Percentiles rank a stretch among this genome's conserved stretches.
These are phyloP conservation scores for Drosophila kuntzei DNA, from an alignment of 2,888 invertebrate species.

Conservation along the genomic window DNA sequence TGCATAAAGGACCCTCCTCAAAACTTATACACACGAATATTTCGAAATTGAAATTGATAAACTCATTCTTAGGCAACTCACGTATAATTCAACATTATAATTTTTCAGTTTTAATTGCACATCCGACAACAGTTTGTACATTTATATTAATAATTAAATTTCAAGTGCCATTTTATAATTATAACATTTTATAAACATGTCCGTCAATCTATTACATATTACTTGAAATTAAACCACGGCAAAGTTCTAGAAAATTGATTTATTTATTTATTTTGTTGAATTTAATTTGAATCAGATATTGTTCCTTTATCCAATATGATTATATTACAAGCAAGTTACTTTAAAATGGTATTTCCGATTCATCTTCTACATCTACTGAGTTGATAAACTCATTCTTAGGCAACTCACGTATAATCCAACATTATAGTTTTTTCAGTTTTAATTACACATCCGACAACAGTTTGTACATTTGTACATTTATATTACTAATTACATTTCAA, in stretches of 20 bases:
- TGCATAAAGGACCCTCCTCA: not conserved
- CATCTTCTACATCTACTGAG: no score
- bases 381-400: slow-evolving; percentile 25
- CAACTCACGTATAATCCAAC: slow-evolving; percentile 54
- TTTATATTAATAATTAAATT: slow-evolving; percentile 20
- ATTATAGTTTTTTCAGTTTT: slow-evolving; percentile 31
- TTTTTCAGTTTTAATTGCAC: slow-evolving; percentile 51
- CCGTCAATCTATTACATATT: not conserved
- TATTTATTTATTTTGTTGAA: not conserved
- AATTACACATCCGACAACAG: slow-evolving; percentile 47
- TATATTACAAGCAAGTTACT: not conserved
- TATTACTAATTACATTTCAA: slow-evolving; percentile 21
- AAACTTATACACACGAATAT: not conserved
- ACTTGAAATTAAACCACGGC: not conserved
- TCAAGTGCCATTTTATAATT: not conserved
- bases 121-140: slow-evolving; percentile 32
- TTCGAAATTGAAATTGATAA: slow-evolving; percentile 23
- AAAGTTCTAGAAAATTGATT: not conserved
- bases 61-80: slow-evolving; percentile 41
- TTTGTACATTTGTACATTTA: slow-evolving; percentile 21
- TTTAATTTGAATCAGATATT: not conserved
- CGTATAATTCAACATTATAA: slow-evolving; percentile 39
- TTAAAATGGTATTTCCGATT: not conserved
- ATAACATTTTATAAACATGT: not conserved
- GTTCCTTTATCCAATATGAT: no score